Evolutionary conservation across 2,888 invertebrate genomes (phyloP).

Genomic region (Bibio marci): DNA sequence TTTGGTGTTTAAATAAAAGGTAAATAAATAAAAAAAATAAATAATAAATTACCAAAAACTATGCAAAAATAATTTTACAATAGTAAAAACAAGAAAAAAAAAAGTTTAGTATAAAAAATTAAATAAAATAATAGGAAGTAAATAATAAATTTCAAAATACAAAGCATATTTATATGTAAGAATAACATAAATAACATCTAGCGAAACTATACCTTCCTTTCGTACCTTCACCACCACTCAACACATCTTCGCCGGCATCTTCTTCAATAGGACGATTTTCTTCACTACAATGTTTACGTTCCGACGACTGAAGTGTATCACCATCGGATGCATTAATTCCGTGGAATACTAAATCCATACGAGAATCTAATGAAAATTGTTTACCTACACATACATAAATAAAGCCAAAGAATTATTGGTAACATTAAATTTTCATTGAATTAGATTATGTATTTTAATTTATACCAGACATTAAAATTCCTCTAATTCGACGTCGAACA

Average conservation of each 20-base stretch:
- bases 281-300: neutral
- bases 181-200: no score
- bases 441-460: neutral
- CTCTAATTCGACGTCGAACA: constrained; percentile 69
- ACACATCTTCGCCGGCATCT: constrained; percentile 19
- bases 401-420: neutral
- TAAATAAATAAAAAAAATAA: no score
- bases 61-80: no score
- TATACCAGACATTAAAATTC: constrained; percentile 67
- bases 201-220: constrained; percentile 26
- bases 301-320: neutral
- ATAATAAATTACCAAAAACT: no score
- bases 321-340: constrained; percentile 36
- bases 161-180: no score
- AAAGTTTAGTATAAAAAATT: no score
- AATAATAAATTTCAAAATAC: no score
- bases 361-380: constrained; percentile 80
- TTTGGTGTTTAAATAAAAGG: no score
- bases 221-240: constrained; percentile 27
- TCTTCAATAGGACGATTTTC: constrained; percentile 19
- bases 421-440: neutral
- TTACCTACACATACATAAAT: no score
- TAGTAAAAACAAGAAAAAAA: no score
- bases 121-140: no score
- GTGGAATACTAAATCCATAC: constrained; percentile 70